Conservation (phyloP, 1,140 invertebrate species). For the Drosophila ironensis region DNA sequence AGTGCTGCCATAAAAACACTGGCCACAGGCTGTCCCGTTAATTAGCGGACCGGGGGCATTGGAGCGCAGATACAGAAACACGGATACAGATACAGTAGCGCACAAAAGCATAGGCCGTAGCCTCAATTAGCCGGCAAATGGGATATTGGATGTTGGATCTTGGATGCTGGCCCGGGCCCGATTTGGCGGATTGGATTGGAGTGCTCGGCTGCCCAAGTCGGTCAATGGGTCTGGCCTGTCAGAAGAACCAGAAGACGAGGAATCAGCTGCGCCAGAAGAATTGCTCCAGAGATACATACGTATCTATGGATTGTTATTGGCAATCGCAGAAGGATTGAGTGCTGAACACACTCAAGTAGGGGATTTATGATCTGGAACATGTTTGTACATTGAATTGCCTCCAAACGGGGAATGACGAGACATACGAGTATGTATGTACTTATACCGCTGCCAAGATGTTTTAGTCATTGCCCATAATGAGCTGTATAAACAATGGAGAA, state of each 20-base stretch:
- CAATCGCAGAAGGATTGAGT: too few relatives aligned
- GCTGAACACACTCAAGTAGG: conserved; percentile 8
- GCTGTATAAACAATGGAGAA: too few relatives aligned
- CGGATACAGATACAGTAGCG: conserved; percentile 15
- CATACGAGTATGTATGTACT: too few relatives aligned
- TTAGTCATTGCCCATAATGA: too few relatives aligned
- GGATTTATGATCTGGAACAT: conserved; percentile 18
- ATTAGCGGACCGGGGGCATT: conserved; percentile 44
- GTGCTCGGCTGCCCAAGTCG: conserved; percentile 1
- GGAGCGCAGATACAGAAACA: too few relatives aligned
- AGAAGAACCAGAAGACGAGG: not conserved
- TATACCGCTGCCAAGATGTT: too few relatives aligned
- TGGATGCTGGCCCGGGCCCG: conserved; percentile 6
- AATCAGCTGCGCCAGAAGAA: too few relatives aligned
- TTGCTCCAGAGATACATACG: too few relatives aligned
- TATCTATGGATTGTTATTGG: too few relatives aligned
- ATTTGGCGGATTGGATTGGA: conserved; percentile 8
- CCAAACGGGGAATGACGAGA: too few relatives aligned
- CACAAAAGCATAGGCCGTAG: not conserved
- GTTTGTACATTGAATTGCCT: too few relatives aligned
- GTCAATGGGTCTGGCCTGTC: conserved; percentile 22
- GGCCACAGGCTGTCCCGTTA: conserved; percentile 72
- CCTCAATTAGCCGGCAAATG: conserved; percentile 54
- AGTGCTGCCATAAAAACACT: conserved; percentile 5
- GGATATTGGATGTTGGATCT: not conserved